Conservation (phyloP, 2,888 invertebrate species). For the Mythimna impura region DNA sequence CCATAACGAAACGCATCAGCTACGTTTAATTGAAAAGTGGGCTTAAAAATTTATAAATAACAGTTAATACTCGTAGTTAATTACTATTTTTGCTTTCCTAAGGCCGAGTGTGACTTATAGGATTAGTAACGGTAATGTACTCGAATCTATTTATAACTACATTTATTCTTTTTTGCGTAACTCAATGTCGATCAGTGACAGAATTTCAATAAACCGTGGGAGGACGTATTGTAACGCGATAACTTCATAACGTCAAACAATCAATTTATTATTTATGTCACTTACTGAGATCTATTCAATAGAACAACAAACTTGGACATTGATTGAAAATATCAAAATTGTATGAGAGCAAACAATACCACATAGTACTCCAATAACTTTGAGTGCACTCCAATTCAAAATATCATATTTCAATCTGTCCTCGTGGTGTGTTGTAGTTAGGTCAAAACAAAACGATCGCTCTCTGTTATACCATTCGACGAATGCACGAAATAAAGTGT, state of each 20-base stretch:
- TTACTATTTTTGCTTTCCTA: conserved; percentile 4
- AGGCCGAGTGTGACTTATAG: conserved; percentile 15
- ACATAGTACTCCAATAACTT: conserved; percentile 19
- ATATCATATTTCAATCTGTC: conserved; percentile 25
- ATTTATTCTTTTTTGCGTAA: not conserved
- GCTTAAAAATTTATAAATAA: conserved; percentile 8
- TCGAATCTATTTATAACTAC: conserved; percentile 4
- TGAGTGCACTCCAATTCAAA: conserved; percentile 34
- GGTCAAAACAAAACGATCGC: not conserved
- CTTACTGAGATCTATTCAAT: conserved; percentile 5
- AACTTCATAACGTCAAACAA: conserved; percentile 1
- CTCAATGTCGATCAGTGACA: not conserved
- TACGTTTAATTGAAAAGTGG: conserved; percentile 27
- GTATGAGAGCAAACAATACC: conserved; percentile 10
- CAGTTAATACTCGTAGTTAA: conserved; percentile 4
- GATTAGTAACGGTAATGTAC: conserved; percentile 14
- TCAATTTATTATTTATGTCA: conserved; percentile 13
- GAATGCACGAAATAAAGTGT: not conserved
- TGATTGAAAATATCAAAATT: conserved; percentile 6
- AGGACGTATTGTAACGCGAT: not conserved
- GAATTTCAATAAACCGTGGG: not conserved
- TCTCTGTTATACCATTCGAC: not conserved
- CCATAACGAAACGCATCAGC: conserved; percentile 27
- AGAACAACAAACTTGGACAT: not conserved
- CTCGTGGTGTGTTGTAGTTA: not conserved